Evolutionary conservation across 2,888 invertebrate genomes (phyloP).

Genomic region (Parnassius apollo): DNA sequence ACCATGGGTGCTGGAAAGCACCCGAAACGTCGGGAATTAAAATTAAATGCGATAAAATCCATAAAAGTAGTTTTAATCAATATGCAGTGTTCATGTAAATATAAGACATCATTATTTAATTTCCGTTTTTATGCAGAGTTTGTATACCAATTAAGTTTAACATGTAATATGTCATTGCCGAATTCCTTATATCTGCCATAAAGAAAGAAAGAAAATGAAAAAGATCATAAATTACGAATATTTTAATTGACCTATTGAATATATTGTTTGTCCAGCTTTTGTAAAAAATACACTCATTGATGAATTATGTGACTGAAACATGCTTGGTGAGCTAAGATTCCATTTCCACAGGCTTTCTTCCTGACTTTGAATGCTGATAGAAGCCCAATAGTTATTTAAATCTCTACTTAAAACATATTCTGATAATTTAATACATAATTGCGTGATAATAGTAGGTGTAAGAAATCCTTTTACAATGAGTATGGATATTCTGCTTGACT

Average conservation of each 20-base stretch:
- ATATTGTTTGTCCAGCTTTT: constrained; percentile 40
- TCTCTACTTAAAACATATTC: constrained; percentile 49
- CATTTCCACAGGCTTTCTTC: constrained; percentile 64
- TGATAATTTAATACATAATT: constrained; percentile 45
- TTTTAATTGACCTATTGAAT: constrained; percentile 65
- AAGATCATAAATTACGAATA: constrained; percentile 47
- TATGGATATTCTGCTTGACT: constrained; percentile 56
- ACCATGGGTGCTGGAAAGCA: too few species aligned
- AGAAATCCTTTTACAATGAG: constrained; percentile 59
- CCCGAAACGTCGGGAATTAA: too few species aligned
- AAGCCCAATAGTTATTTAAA: constrained; percentile 56
- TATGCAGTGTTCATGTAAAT: too few species aligned
- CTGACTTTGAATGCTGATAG: constrained; percentile 60
- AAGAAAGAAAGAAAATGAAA: neutral
- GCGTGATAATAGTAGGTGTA: constrained; percentile 45
- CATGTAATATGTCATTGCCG: too few species aligned
- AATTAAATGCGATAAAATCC: too few species aligned
- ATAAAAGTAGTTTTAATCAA: too few species aligned
- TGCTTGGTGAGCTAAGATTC: constrained; percentile 45
- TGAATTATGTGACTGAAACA: constrained; percentile 64
- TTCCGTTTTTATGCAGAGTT: too few species aligned
- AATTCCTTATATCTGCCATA: too few species aligned
- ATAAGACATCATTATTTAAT: too few species aligned
- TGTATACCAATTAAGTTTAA: too few species aligned
- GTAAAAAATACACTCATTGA: constrained; percentile 61